Conservation (phyloP, 1,140 invertebrate genomes). For the Rhopalosiphum maidis region DNA sequence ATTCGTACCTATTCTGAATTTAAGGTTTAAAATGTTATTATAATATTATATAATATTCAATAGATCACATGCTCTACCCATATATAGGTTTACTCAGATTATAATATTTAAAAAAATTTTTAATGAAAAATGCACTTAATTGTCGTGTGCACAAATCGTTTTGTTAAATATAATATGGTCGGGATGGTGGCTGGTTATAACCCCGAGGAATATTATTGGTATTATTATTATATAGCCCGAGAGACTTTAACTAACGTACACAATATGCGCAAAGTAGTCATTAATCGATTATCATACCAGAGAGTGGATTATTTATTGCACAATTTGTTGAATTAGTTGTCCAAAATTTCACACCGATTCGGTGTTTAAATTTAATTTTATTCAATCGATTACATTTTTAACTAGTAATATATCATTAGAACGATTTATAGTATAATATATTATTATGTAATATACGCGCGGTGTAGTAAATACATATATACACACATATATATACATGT, state of each 20-base stretch:
- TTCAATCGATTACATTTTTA: conserved; percentile 41
- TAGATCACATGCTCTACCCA: no score
- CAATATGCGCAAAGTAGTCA: background rate
- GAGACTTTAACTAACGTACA: background rate
- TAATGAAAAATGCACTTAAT: no score
- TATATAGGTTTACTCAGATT: no score
- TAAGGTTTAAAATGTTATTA: no score
- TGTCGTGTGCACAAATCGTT: no score
- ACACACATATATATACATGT: background rate
- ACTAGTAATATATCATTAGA: conserved; percentile 33
- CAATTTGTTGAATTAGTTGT: conserved; percentile 34
- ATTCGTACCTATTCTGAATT: no score
- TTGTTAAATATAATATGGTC: background rate
- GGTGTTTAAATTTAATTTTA: conserved; percentile 37
- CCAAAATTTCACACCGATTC: conserved; percentile 16
- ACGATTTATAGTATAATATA: conserved; percentile 20
- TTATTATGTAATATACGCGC: background rate
- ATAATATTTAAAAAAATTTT: no score
- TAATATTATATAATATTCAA: no score
- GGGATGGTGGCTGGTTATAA: background rate
- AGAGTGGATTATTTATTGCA: conserved; percentile 23
- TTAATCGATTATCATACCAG: background rate
- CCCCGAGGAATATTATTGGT: background rate
- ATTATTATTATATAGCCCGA: background rate
- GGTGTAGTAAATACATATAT: background rate